These are phyloP conservation scores for Labia minor DNA, from an alignment of 2,888 invertebrate species.

Conservation along the genomic window DNA sequence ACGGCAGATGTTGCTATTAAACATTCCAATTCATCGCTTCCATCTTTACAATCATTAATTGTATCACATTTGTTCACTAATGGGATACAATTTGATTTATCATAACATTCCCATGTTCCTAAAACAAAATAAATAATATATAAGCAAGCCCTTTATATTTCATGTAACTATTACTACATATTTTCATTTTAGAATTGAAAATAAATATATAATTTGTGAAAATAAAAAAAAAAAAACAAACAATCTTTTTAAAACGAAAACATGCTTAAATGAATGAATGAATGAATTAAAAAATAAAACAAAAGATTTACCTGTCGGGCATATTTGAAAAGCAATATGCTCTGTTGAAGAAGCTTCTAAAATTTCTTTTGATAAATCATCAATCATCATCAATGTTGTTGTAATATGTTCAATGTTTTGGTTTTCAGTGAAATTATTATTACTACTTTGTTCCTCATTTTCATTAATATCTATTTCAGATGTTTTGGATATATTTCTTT, in stretches of 20 bases:
- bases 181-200: no score
- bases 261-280: no score
- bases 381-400: background rate
- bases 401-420: background rate
- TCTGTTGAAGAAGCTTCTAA: background rate
- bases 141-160: no score
- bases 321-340: slow-evolving; percentile 27
- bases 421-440: background rate
- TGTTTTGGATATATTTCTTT: background rate
- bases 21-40: slow-evolving; percentile 50
- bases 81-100: slow-evolving; percentile 37
- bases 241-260: no score
- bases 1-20: slow-evolving; percentile 25
- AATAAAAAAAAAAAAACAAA: slow-evolving; percentile 14
- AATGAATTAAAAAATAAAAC: no score
- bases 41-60: slow-evolving; percentile 48
- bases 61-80: slow-evolving; percentile 45
- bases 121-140: slow-evolving; percentile 36
- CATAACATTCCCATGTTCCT: slow-evolving; percentile 38
- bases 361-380: slow-evolving; percentile 4
- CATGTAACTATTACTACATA: no score
- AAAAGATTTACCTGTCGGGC: slow-evolving; percentile 44
- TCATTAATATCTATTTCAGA: background rate
- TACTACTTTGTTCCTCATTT: no score
- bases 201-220: no score